These are phyloP conservation scores for Pogonomyrmex californicus DNA, from an alignment of 1,140 invertebrate genomes.

Conservation along the genomic window DNA sequence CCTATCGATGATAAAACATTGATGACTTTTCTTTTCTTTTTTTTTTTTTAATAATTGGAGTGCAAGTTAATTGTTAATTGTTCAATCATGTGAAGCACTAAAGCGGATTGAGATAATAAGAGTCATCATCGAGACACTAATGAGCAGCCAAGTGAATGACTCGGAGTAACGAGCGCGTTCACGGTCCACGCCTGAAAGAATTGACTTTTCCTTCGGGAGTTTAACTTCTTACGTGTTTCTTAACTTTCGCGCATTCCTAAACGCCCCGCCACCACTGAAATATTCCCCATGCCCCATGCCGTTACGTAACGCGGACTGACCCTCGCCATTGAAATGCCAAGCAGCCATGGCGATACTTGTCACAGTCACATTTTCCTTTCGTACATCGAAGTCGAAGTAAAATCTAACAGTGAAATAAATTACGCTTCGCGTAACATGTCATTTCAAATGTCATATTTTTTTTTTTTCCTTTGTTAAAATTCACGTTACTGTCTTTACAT, in stretches of 20 bases:
- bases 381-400: not conserved
- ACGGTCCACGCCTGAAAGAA: constrained; percentile 54
- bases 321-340: constrained; percentile 62
- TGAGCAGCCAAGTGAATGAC: constrained; percentile 53
- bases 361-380: not conserved
- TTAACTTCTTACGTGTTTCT: constrained; percentile 46
- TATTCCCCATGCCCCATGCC: constrained; percentile 10
- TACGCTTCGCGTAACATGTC: not conserved
- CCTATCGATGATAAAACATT: not conserved
- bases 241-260: constrained; percentile 40
- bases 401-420: not conserved
- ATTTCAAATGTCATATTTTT: too few species aligned
- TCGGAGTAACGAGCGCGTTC: constrained; percentile 23
- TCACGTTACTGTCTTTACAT: not conserved
- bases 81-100: not conserved
- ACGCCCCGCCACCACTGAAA: constrained; percentile 30
- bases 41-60: constrained; percentile 15
- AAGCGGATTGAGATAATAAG: constrained; percentile 17
- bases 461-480: not conserved
- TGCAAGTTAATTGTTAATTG: constrained; percentile 35
- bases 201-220: constrained; percentile 54
- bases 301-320: constrained; percentile 49
- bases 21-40: too few species aligned
- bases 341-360: not conserved
- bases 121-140: constrained; percentile 22